Conservation (phyloP, 2,797 vertebrate species). For the Cygnus olor region DNA sequence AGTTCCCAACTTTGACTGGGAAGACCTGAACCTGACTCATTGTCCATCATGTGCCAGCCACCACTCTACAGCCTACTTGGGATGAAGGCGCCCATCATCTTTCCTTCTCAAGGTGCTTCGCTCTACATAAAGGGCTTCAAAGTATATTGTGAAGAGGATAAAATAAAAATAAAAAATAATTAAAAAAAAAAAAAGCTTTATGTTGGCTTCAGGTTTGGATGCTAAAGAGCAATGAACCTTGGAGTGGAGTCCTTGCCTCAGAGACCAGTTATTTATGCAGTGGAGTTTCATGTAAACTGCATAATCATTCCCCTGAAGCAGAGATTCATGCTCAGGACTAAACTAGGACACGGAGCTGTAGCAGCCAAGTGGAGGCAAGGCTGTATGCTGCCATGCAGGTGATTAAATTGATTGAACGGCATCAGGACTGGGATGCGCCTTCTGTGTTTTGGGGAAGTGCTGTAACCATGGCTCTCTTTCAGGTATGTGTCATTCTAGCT, state of each 20-base stretch:
- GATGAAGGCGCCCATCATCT: background rate
- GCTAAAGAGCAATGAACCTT: background rate
- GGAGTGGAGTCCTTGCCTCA: background rate
- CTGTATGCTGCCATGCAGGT: background rate
- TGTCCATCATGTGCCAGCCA: rapidly evolving
- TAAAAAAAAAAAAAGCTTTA: background rate
- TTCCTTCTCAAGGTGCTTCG: background rate
- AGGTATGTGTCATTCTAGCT: background rate
- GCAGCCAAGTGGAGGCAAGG: background rate
- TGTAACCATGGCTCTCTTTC: rapidly evolving
- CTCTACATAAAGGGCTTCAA: background rate
- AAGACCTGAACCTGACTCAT: background rate
- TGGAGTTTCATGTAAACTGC: background rate
- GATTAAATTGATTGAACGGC: background rate
- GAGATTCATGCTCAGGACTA: background rate
- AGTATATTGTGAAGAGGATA: background rate
- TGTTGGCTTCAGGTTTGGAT: background rate
- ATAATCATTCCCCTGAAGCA: background rate
- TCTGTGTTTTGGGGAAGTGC: background rate
- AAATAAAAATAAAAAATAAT: background rate
- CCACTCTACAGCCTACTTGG: background rate
- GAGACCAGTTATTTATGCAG: background rate
- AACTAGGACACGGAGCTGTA: background rate
- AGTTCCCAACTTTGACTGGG: background rate
- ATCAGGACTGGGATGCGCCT: background rate